Evolutionary conservation across 2,113 vertebrate genomes (phyloP).

Genomic region (Clarias gariepinus): DNA sequence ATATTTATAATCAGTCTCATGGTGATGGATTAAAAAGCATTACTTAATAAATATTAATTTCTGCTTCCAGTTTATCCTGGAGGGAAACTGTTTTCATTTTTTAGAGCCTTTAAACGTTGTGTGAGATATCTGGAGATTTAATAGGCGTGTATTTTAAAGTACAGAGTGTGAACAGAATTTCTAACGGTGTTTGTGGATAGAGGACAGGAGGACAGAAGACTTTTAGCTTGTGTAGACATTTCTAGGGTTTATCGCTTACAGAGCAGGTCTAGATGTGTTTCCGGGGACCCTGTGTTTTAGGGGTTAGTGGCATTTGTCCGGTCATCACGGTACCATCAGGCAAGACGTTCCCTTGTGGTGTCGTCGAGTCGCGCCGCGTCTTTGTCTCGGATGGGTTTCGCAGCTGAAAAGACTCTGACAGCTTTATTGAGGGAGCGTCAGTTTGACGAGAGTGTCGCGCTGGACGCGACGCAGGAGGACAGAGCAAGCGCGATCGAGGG

Average conservation of each 20-base stretch:
- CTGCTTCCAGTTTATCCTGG: conserved; percentile 10
- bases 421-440: conserved; percentile 70
- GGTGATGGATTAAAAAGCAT: conserved; percentile 41
- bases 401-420: conserved; percentile 65
- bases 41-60: conserved; percentile 40
- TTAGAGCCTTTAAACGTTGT: conserved; percentile 9
- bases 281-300: background rate
- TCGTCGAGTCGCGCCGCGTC: conserved; percentile 51
- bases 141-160: conserved; percentile 5
- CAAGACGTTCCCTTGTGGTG: conserved; percentile 54
- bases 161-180: conserved; percentile 6
- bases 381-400: conserved; percentile 58
- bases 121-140: conserved; percentile 24
- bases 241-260: background rate
- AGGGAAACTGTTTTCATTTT: background rate
- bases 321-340: conserved; percentile 41
- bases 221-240: conserved; percentile 18
- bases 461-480: conserved; percentile 63
- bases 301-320: conserved; percentile 20
- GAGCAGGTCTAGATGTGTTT: background rate
- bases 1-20: conserved; percentile 37
- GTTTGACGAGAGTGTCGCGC: conserved; percentile 69
- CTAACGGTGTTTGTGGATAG: background rate
- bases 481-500: conserved; percentile 71
- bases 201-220: background rate